Evolutionary conservation across 2,888 invertebrate species (phyloP), one percentile per base, ranked within the genome.

Genomic region (Ischnus inquisitorius): DNA sequence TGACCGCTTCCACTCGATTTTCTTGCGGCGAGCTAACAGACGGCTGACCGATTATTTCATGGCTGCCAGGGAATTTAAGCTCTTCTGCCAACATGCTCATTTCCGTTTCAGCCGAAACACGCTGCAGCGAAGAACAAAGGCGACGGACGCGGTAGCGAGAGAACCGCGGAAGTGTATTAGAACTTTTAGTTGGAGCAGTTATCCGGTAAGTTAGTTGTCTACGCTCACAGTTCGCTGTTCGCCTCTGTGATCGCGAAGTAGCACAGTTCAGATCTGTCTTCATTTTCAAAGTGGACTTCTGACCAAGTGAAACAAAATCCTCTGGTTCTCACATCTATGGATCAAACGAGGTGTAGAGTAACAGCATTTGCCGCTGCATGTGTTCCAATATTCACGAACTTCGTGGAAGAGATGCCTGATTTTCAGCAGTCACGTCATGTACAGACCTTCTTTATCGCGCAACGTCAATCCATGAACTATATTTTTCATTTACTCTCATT

Each of bases 81-180:
- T 34, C 34, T 34, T 5, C 34, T 34, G 34, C 4, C 34, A 34
- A 34, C 34, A 34, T 34, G 5, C 34, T 34, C 34, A 34, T 5
- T 34, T 34, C 34, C 34, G 34, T 34, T 34, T 34, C 8, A 34
- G 34, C 8, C 34, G 8, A 34, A 0, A 34, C 34, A 34, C 34
- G 34, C 8, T 34, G 34, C 6, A 0, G 6, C 34, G 6, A 34
- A 34, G 4, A 34, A 34, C 34, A 34, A 34, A 34, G 34, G 34
- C 34, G 34, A 46, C 71, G n/a, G n/a, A n/a, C n/a, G n/a, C n/a
- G n/a, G n/a, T n/a, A n/a, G n/a, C n/a, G n/a, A n/a, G n/a, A 80
- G 79, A 64, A 83, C 75, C 76, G 60, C 79, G 77, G 77, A 83
- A 77, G 72, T 80, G 83, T 77, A 83, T 83, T 83, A 83, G 79